Base-by-base conservation (phyloP, 2,797 vertebrate genomes). In the Sebastes itinus region DNA sequence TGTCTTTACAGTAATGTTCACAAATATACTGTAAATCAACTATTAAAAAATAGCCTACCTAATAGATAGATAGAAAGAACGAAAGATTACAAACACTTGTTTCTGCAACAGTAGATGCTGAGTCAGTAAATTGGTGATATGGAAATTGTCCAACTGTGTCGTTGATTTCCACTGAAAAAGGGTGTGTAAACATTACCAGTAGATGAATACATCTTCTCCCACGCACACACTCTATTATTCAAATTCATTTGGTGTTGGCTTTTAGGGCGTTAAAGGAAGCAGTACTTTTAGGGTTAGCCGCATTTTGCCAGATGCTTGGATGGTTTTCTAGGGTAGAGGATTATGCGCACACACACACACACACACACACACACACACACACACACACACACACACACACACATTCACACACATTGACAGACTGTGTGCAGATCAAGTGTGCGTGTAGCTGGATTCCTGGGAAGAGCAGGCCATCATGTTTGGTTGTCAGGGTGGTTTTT, bases 121-220 rank as follows among this genome's bases (percentile, higher is more conserved):
- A 2, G 1, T 55, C 30, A 60, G 30, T 25, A 1, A 72, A 62
- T 74, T 69, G 64, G 2, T 35, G 5, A 30, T 16, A 2, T 78
- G 82, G 64, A 83, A 60, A 32, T 5, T 3, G 4, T 59, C 69
- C 75, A 80, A 67, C 12, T 64, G 18, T 2, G 1, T 5, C 1
- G 4, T 25, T 6, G 1, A 3, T 42, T 90, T 89, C 81, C 87
- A 81, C 30, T 11, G 74, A 72, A 88, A 61, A 80, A 35, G 63
- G 49, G 18, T 18, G 77, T 81, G 69, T 46, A 42, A 82, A 74
- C 42, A 35, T 58, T 2, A 12, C 38, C 16, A 22, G 11, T 2
- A 30, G 7, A 67, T 35, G 28, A 14, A 55, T 18, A 54, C 3
- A 20, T 27, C n/a, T n/a, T 20, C 14, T 13, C 8, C 4, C n/a